These are phyloP conservation scores for Podarcis lilfordi DNA, from an alignment of 2,797 vertebrate genomes.

Conservation along the genomic window DNA sequence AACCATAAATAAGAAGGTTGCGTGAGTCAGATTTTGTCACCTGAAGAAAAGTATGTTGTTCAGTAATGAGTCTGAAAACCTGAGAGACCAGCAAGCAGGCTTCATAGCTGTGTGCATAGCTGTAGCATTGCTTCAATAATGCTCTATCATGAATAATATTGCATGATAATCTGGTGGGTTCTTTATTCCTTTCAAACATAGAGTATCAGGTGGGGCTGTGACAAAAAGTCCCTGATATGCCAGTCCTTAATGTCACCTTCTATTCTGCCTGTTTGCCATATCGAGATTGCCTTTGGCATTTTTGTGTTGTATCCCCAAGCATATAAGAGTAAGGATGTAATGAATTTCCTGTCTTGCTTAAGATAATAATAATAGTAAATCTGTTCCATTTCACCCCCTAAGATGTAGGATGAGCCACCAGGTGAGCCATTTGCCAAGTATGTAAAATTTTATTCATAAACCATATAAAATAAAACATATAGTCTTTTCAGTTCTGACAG, in stretches of 20 bases:
- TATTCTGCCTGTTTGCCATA: slow-evolving; percentile 51
- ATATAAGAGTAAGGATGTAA: neutral
- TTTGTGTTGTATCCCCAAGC: neutral
- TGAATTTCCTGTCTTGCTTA: neutral
- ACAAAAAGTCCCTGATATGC: slow-evolving; percentile 49
- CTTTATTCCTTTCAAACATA: slow-evolving; percentile 47
- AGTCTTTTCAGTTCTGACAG: slow-evolving; percentile 18
- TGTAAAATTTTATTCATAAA: neutral
- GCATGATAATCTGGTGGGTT: slow-evolving; percentile 16
- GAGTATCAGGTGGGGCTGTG: slow-evolving; percentile 39
- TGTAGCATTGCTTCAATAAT: neutral
- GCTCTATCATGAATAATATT: neutral
- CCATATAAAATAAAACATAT: neutral
- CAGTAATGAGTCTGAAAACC: neutral
- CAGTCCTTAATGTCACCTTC: slow-evolving; percentile 52
- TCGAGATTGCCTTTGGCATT: slow-evolving; percentile 45
- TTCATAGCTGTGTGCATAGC: neutral
- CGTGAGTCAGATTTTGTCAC: neutral
- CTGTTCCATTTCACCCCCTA: neutral
- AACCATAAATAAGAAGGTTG: neutral
- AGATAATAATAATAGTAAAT: neutral
- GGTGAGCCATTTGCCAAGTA: neutral
- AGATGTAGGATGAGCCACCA: neutral
- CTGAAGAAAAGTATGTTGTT: neutral
- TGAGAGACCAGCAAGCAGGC: neutral